Evolutionary conservation across 2,797 vertebrate species (phyloP).

Genomic region (Dryobates pubescens): DNA sequence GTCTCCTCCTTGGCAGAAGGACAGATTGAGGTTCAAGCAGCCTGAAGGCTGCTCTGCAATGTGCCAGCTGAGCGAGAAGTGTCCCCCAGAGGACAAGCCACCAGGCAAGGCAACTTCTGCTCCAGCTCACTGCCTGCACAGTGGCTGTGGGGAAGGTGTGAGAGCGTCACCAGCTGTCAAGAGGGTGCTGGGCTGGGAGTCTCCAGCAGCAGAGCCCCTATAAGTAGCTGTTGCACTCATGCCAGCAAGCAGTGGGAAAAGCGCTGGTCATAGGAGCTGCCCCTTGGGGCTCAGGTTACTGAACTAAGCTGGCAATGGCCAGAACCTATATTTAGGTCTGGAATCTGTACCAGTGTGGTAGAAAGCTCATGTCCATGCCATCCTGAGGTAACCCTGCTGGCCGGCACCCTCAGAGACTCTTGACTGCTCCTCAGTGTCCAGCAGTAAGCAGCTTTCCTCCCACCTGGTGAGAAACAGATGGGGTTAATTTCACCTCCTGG

Average conservation of each 20-base stretch:
- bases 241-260: not conserved
- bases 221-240: not conserved
- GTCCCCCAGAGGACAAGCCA: accelerated
- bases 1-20: not conserved
- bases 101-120: not conserved
- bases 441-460: not conserved
- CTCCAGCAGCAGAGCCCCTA: not conserved
- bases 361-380: not conserved
- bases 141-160: not conserved
- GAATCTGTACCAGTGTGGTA: slow-evolving; percentile 46
- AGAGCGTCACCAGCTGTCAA: not conserved
- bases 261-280: not conserved
- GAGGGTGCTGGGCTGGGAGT: not conserved
- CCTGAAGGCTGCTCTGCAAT: not conserved
- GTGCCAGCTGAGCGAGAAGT: accelerated
- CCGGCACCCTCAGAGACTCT: not conserved
- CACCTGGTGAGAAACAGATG: accelerated
- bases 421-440: not conserved
- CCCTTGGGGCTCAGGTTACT: not conserved
- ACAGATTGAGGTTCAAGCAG: not conserved
- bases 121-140: accelerated
- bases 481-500: not conserved
- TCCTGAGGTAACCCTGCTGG: slow-evolving; percentile 43
- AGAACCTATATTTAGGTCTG: slow-evolving; percentile 30
- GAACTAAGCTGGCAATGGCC: not conserved